Conservation (phyloP, 2,797 vertebrate species). For the Botia almorhae region DNA sequence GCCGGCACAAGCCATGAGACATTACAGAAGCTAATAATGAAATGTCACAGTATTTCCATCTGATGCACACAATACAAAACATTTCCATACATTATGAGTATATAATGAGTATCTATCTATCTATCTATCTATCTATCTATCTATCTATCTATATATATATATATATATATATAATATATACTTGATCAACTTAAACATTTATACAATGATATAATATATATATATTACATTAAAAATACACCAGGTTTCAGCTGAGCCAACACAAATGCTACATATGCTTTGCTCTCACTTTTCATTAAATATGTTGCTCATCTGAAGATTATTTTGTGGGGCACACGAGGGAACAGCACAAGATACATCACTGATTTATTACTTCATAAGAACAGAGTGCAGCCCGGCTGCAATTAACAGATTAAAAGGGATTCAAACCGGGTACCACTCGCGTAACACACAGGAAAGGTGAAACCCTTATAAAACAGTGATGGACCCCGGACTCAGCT, state of each 20-base stretch:
- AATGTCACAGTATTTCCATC: not conserved
- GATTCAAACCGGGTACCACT: slow-evolving; percentile 2
- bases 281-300: not conserved
- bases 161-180: too few relatives aligned
- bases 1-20: slow-evolving; percentile 2
- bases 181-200: too few relatives aligned
- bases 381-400: not conserved
- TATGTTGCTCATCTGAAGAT: slow-evolving; percentile 1
- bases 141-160: too few relatives aligned
- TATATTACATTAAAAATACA: too few relatives aligned
- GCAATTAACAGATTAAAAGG: slow-evolving; percentile 29
- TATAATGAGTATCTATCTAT: too few relatives aligned
- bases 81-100: not conserved
- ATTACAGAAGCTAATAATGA: slow-evolving; percentile 16
- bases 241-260: not conserved
- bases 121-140: too few relatives aligned
- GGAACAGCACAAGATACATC: not conserved
- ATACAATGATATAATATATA: too few relatives aligned
- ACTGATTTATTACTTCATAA: not conserved
- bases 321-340: not conserved
- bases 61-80: not conserved
- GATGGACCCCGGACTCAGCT: not conserved
- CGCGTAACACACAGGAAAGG: slow-evolving; percentile 28
- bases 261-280: not conserved
- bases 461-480: slow-evolving; percentile 2